A percentile compares a stretch with the other conserved stretches of the same genome.
Evolutionary conservation across 2,888 invertebrate species (phyloP).

Genomic region (Parnassius smintheus): DNA sequence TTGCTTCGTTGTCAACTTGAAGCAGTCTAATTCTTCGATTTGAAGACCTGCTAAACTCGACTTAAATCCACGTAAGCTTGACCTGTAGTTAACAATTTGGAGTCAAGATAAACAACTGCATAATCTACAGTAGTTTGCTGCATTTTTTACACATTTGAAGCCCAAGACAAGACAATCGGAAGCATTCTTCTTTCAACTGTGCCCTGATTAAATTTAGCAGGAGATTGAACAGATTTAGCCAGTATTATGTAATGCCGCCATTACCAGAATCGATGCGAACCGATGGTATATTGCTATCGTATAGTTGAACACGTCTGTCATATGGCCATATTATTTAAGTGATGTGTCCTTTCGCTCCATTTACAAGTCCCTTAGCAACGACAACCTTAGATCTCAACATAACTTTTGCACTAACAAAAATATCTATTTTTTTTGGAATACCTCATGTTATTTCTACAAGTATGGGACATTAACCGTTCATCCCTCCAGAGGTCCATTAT

Average conservation of each 20-base stretch:
- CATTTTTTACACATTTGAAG: slow-evolving; percentile 33
- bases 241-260: neutral
- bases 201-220: slow-evolving; percentile 2
- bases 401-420: too few species aligned
- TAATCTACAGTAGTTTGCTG: slow-evolving; percentile 34
- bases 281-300: slow-evolving; percentile 2
- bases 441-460: too few species aligned
- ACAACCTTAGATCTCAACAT: too few species aligned
- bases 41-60: slow-evolving; percentile 25
- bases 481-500: too few species aligned
- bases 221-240: neutral
- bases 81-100: slow-evolving; percentile 34
- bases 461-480: too few species aligned
- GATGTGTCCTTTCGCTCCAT: too few species aligned
- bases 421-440: too few species aligned
- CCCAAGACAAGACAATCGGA: slow-evolving; percentile 35
- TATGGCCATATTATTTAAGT: too few species aligned
- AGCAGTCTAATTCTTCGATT: neutral
- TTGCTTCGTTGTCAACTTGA: neutral
- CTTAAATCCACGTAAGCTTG: slow-evolving; percentile 42
- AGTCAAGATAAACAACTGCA: slow-evolving; percentile 35
- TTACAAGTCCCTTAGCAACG: too few species aligned
- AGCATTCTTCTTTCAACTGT: slow-evolving; percentile 14
- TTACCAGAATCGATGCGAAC: slow-evolving; percentile 3
- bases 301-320: neutral